These are phyloP conservation scores for Acrocephalus scirpaceus DNA, from an alignment of 2,797 vertebrate genomes.

Conservation along the genomic window DNA sequence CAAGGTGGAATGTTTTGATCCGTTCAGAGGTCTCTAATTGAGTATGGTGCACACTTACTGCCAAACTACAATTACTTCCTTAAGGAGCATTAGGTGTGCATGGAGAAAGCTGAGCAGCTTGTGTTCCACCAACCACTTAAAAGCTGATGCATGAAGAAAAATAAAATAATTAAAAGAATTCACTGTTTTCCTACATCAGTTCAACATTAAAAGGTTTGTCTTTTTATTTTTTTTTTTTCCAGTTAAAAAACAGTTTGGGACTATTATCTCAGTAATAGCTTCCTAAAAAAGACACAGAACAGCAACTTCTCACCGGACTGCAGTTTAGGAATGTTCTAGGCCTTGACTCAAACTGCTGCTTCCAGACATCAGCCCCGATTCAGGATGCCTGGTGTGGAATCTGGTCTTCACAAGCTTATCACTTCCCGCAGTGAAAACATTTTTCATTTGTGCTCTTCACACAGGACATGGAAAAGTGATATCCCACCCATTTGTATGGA, in stretches of 20 bases:
- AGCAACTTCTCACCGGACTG: constrained; percentile 31
- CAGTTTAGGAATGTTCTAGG: constrained; percentile 52
- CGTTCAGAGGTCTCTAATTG: constrained; percentile 24
- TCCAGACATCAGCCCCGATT: not conserved
- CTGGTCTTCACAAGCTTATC: not conserved
- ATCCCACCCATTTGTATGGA: not conserved
- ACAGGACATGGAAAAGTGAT: not conserved
- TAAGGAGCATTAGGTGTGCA: constrained; percentile 38
- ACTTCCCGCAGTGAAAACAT: not conserved
- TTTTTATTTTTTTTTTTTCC: constrained; percentile 58
- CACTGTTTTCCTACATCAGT: constrained; percentile 42
- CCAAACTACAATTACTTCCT: constrained; percentile 38
- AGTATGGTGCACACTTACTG: constrained; percentile 45
- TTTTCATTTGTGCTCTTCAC: constrained; percentile 41
- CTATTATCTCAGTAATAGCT: constrained; percentile 47
- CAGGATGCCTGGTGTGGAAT: not conserved
- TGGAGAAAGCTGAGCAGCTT: not conserved
- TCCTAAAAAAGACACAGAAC: constrained; percentile 58
- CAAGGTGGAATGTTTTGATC: constrained; percentile 62
- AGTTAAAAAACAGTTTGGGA: constrained; percentile 60
- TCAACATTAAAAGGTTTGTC: constrained; percentile 30
- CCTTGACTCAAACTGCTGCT: constrained; percentile 32
- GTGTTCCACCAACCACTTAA: not conserved
- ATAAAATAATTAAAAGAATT: not conserved
- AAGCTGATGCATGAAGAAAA: not conserved